Evolutionary conservation across 2,888 invertebrate species (phyloP), one percentile per base, ranked within the genome.

Genomic region (Cantharis rufa): DNA sequence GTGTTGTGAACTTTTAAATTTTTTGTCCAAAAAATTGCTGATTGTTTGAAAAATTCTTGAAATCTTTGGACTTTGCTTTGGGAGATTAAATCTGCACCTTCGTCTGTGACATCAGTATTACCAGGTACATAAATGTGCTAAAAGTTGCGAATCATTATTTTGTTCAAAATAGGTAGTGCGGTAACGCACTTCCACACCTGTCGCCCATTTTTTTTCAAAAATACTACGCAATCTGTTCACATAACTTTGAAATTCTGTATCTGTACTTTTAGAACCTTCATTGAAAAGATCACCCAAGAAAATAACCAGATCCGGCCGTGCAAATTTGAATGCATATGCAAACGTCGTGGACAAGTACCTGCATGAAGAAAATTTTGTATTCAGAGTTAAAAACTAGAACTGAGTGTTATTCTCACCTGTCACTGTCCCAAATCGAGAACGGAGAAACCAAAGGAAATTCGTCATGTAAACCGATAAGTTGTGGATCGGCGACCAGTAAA

Each of bases 101-200:
- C 98, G 13, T 99, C 98, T 9, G 98, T 98, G 76, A 99, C 96
- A 86, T 99, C 99, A 88, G 99, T 99, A 87, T 99, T 99, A 5
- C 99, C 99, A 16, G 98, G 96, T 79, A 98, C 88, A 91, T 94
- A 97, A 72, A 98, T 90, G 88, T 92, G 92, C 94, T 95, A 87
- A 32, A 89, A 89, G 18, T n/a, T 1, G n/a, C 0, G 1, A 72
- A 69, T 62, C 10, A 16, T 15, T n/a, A 0, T 2, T 48, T 7
- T n/a, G 5, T 5, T n/a, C 32, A 13, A 32, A 32, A 13, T 32
- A 32, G n/a, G 2, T n/a, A 7, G 9, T n/a, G n/a, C 9, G 48
- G 7, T 48, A 48, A 48, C 48, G 5, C 3, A 48, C 48, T 48
- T n/a, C 7, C 7, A n/a, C 48, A n/a, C n/a, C n/a, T 48, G n/a